Conservation (phyloP, 53 echinoderm and acorn worm species). For the Crossaster papposus region DNA sequence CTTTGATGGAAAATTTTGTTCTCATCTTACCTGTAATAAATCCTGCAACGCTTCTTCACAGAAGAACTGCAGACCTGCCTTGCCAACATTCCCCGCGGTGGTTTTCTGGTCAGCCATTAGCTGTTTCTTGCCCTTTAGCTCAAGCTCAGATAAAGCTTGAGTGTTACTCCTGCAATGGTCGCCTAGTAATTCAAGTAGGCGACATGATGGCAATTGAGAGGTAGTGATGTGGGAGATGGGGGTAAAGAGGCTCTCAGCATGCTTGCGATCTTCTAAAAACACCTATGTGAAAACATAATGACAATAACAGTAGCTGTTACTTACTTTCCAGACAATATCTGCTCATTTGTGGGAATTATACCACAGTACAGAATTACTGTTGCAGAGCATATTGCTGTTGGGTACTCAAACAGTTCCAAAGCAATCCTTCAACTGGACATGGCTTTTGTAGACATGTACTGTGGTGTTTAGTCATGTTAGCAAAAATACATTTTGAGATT, state of each 20-base stretch:
- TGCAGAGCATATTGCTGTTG: too few relatives aligned
- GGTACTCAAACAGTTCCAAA: too few relatives aligned
- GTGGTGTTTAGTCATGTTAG: too few relatives aligned
- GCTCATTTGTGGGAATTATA: too few relatives aligned
- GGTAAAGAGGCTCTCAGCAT: constrained; percentile 80
- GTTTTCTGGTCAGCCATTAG: constrained; percentile 69
- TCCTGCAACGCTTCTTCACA: constrained; percentile 59
- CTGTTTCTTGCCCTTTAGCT: constrained; percentile 89
- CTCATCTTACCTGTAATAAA: constrained; percentile 71
- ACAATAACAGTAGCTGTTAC: neutral
- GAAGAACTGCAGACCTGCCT: constrained; percentile 84
- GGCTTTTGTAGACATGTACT: too few relatives aligned
- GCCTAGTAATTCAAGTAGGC: constrained; percentile 76
- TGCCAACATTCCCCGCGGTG: constrained; percentile 73
- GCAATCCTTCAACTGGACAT: too few relatives aligned
- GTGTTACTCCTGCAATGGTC: constrained; percentile 74
- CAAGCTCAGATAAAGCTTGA: constrained; percentile 82
- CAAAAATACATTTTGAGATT: too few relatives aligned
- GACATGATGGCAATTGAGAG: constrained; percentile 73
- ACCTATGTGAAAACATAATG: constrained; percentile 43
- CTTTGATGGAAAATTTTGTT: too few relatives aligned
- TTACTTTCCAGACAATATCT: too few relatives aligned
- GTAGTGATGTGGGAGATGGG: constrained; percentile 71
- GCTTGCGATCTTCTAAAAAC: constrained; percentile 57
- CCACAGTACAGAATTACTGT: too few relatives aligned